Base-by-base conservation (phyloP, 2,888 invertebrate genomes). In the Hyposoter didymator region DNA sequence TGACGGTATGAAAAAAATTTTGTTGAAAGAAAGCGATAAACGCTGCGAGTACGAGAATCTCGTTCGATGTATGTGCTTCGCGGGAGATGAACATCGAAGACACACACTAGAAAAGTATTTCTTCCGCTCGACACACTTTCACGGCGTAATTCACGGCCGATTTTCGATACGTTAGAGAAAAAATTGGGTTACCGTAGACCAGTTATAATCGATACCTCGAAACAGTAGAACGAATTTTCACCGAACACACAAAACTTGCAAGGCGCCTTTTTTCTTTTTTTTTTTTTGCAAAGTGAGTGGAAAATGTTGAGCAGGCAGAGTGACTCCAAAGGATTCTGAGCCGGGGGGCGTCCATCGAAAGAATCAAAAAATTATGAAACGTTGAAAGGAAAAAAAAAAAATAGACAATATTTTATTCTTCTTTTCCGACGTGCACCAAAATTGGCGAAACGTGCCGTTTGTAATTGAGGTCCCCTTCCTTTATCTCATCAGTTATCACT, bases 101-200 rank as follows among this genome's bases (percentile, higher is more conserved):
- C 74, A 64, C 76, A 73, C 73, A 76, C 64, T n/a, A 82, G 47
- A 73, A 72, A 52, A 35, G 70, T 78, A 72, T 82, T 86, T 86
- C 78, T 86, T 84, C 82, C 78, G 84, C 72, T 82, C 84, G 87
- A 82, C 87, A 87, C 78, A 87, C 87, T 86, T 87, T 87, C 80
- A 43, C 73, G 74, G 64, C 52, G 73, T 79, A 43, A 82, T 43
- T 73, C 73, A 80, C 62, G 32, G 45, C 69, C 59, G 32, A 70
- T 79, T 62, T 69, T 70, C 45, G 19, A 74, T 62, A 55, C 22
- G 52, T 32, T 10, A 52, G 62, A 64, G 45, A 69, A 55, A 62
- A 45, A 81, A 81, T 81, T 43, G 64, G 75, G 75, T 82, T 82
- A 78, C 79, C 70, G 22, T 73, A 10, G 66, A 70, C 67, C 43